These are phyloP conservation scores for Aricia artaxerxes DNA, from an alignment of 2,888 invertebrate species.

Conservation along the genomic window DNA sequence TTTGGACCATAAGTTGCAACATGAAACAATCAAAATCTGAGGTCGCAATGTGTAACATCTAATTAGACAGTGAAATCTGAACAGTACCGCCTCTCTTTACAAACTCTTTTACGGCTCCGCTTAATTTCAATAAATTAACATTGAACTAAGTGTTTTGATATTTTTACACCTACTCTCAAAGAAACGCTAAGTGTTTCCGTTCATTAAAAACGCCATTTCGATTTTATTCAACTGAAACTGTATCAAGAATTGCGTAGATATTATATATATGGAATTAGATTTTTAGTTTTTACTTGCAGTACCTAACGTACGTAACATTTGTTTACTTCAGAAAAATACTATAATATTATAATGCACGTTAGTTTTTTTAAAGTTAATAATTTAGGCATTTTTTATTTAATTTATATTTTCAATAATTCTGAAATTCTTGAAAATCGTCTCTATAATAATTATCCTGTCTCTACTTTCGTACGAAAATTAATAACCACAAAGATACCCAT, in stretches of 20 bases:
- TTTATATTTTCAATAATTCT: too few species aligned
- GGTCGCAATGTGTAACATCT: background rate
- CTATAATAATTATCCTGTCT: background rate
- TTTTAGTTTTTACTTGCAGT: background rate
- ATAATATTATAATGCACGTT: too few species aligned
- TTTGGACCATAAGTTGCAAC: too few species aligned
- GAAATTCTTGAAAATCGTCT: too few species aligned
- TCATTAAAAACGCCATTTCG: background rate
- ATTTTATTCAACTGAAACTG: background rate
- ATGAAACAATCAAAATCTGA: too few species aligned
- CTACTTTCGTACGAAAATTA: background rate
- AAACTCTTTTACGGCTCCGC: constrained; percentile 8
- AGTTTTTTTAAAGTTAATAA: too few species aligned
- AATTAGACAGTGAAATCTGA: background rate
- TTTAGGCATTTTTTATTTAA: too few species aligned
- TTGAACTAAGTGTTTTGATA: constrained; percentile 13
- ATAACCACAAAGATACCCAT: background rate
- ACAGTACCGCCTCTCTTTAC: constrained; percentile 2
- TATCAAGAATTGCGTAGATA: background rate
- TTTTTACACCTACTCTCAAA: constrained; percentile 19
- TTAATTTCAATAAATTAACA: constrained; percentile 14
- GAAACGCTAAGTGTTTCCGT: constrained; percentile 18
- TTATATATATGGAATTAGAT: too few species aligned
- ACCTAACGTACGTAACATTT: too few species aligned
- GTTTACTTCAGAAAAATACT: too few species aligned